Base-by-base conservation (phyloP, 2,113 vertebrate species). In the Miniopterus natalensis region DNA sequence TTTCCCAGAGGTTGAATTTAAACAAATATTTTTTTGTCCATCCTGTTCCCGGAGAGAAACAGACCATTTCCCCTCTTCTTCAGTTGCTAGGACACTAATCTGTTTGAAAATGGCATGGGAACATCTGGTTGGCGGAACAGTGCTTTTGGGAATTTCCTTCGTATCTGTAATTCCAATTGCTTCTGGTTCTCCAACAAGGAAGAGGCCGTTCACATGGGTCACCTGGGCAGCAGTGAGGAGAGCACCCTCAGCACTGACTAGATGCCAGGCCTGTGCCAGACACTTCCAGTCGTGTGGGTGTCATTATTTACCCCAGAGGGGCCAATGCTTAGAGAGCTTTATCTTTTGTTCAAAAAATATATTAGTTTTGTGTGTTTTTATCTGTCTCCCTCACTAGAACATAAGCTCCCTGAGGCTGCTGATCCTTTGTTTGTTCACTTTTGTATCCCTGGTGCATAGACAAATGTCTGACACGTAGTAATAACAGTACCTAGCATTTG, bases 41-140 rank as follows among this genome's bases (percentile, higher is more conserved):
- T 65, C 79, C 21, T 49, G 13, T 59, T 88, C 18, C 71, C 71
- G 47, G 31, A 70, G 45, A 96, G 70, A 97, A 88, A 70, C 77
- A 66, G 40, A 68, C 36, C 10, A 0, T 45, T 51, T 77, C n/a
- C 23, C 21, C 11, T 8, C 25, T 87, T 71, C 79, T 42, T 74
- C 65, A 94, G 95, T 93, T 96, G 92, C 94, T 91, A 93, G 94
- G 92, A 80, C 89, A 92, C 89, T 84, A 40, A 90, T 88, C 94
- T 80, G 65, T 40, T 61, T 51, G 79, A 87, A 94, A 83, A 95
- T 90, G 68, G 27, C 61, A 1, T 86, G 47, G 92, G 47, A 71
- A 93, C 88, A 94, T 92, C 84, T 94, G 84, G 74, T 5, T 63
- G 77, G 89, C 0, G n/a, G 66, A 88, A 70, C 57, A 2, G 85